phyloP scores from a whole-genome alignment of 2,797 vertebrate genomes.

The Chanos chanos region DNA sequence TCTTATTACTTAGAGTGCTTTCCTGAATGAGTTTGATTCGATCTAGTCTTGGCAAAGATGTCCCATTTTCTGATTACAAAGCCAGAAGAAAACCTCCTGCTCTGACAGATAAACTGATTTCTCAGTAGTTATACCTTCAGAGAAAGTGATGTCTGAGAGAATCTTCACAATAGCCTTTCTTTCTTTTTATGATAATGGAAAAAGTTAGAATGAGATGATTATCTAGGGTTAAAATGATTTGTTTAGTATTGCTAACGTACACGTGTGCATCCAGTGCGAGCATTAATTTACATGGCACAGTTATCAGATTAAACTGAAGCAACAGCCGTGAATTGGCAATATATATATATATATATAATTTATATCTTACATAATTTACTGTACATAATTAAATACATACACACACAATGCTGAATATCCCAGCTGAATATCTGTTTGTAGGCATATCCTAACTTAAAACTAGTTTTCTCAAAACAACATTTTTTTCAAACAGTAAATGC shows the following conservation, averaged over 20 bases:
- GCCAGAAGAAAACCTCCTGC: no score
- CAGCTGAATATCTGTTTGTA: slow-evolving; percentile 22
- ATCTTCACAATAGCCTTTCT: no score
- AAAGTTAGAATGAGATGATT: slow-evolving; percentile 5
- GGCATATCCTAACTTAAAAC: slow-evolving; percentile 5
- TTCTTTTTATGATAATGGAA: not conserved
- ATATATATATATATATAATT: slow-evolving; percentile 55
- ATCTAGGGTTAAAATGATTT: slow-evolving; percentile 25
- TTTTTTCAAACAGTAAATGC: not conserved
- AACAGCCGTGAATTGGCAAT: slow-evolving; percentile 53
- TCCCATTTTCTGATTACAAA: no score
- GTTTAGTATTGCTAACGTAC: slow-evolving; percentile 69
- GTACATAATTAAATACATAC: slow-evolving; percentile 68
- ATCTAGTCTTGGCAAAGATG: no score
- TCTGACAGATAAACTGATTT: no score
- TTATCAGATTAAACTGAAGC: slow-evolving; percentile 61
- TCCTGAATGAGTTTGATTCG: no score
- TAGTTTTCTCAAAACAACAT: not conserved
- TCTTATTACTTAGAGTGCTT: no score
- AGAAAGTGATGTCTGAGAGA: no score
- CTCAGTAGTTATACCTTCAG: no score
- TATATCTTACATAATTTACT: slow-evolving; percentile 63
- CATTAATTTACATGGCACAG: slow-evolving; percentile 64
- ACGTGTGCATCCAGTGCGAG: slow-evolving; percentile 67
- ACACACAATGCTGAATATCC: slow-evolving; percentile 9